Conservation (phyloP, 2,797 vertebrate genomes). For the Gymnoscopelus microlampas region DNA sequence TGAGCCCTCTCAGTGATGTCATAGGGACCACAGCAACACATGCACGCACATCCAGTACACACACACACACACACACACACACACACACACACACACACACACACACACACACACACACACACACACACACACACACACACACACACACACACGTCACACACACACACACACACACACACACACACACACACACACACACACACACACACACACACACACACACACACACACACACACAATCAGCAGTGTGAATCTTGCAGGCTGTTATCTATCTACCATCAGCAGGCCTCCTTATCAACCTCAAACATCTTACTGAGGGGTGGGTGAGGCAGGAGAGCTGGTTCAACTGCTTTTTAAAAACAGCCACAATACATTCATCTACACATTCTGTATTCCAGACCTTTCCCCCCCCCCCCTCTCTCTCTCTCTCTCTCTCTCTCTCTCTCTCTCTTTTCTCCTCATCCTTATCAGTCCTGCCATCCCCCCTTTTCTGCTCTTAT, state of each 20-base stretch:
- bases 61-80: conserved; percentile 17
- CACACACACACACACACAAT: conserved; percentile 36
- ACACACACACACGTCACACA: background rate
- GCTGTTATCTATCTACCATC: conserved; percentile 77
- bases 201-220: conserved; percentile 7
- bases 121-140: conserved; percentile 25
- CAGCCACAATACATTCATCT: conserved; percentile 75
- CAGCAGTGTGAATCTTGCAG: conserved; percentile 67
- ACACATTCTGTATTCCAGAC: conserved; percentile 62
- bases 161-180: too few relatives aligned
- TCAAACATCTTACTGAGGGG: conserved; percentile 70
- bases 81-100: conserved; percentile 12
- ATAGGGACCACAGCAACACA: conserved; percentile 41
- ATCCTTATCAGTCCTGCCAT: conserved; percentile 57
- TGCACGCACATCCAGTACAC: background rate
- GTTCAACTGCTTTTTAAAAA: conserved; percentile 71
- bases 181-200: conserved; percentile 25
- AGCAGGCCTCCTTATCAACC: conserved; percentile 75
- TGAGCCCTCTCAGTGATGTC: conserved; percentile 72
- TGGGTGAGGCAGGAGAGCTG: conserved; percentile 39
- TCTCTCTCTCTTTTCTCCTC: conserved; percentile 52
- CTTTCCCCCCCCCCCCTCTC: conserved; percentile 47
- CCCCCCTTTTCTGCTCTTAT: conserved; percentile 33
- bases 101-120: background rate
- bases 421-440: conserved; percentile 52